Evolutionary conservation across 2,113 vertebrate species (phyloP).

Genomic region (Halcyon senegalensis): DNA sequence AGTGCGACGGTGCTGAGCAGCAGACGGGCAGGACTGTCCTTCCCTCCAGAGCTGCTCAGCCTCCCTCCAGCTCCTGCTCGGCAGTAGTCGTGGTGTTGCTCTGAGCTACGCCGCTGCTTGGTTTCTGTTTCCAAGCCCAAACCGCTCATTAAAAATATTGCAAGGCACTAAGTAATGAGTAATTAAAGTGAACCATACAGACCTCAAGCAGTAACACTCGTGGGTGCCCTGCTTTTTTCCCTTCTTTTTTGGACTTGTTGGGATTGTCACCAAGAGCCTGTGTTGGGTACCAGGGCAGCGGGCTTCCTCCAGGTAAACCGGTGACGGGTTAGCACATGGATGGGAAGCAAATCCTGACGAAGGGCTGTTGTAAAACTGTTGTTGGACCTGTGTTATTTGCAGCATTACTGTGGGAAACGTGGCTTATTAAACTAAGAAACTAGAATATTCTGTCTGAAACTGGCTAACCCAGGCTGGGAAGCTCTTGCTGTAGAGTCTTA

Average conservation of each 20-base stretch:
- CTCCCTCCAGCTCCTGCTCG: not conserved
- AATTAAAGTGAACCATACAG: constrained; percentile 32
- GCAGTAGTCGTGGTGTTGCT: not conserved
- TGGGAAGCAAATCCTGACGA: not conserved
- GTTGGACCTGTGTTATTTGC: not conserved
- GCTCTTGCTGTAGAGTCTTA: not conserved
- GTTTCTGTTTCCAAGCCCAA: constrained; percentile 1
- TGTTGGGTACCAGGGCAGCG: not conserved
- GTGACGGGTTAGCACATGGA: not conserved
- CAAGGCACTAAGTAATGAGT: not conserved
- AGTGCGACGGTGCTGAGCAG: not conserved
- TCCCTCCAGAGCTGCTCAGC: not conserved
- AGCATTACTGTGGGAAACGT: not conserved
- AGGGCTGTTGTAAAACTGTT: not conserved
- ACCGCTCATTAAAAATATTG: not conserved
- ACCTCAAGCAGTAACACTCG: not conserved
- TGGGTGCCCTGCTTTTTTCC: not conserved
- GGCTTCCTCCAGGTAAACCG: not conserved
- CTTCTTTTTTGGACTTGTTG: not conserved
- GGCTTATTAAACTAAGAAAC: not conserved
- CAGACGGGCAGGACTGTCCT: not conserved
- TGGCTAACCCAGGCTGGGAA: not conserved
- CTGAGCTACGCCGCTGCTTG: not conserved
- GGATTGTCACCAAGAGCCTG: not conserved
- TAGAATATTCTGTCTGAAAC: not conserved